phyloP scores from a whole-genome alignment of 1,140 invertebrate species.

The Heliconius melpomene region DNA sequence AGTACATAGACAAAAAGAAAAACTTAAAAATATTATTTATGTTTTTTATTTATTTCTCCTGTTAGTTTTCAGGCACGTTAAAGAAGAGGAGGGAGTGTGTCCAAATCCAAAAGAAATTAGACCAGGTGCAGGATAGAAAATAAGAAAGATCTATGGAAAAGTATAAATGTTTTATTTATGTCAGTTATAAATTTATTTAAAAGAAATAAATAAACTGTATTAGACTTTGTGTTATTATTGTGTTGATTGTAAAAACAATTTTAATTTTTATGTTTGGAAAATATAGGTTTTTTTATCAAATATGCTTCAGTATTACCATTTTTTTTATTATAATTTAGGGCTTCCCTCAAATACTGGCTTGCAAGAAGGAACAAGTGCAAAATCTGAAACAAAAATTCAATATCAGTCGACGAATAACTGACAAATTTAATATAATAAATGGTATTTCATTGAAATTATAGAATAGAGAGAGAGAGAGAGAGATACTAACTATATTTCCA shows the following conservation, averaged over 20 bases:
- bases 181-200: background rate
- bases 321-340: background rate
- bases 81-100: slow-evolving; percentile 68
- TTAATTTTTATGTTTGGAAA: too few relatives aligned
- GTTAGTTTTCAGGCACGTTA: slow-evolving; percentile 73
- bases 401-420: background rate
- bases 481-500: slow-evolving; percentile 65
- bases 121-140: slow-evolving; percentile 44
- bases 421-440: background rate
- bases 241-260: too few relatives aligned
- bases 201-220: background rate
- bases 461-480: background rate
- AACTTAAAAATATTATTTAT: too few relatives aligned
- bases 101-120: slow-evolving; percentile 62
- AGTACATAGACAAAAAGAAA: too few relatives aligned
- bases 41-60: slow-evolving; percentile 1
- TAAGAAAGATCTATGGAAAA: background rate
- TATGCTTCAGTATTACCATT: background rate
- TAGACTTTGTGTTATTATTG: background rate
- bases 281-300: background rate
- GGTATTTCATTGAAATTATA: background rate
- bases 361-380: slow-evolving; percentile 53
- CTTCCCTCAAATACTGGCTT: slow-evolving; percentile 25
- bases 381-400: slow-evolving; percentile 56
- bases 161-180: background rate